Evolutionary conservation across 2,888 invertebrate species (phyloP).

Genomic region (Metallyticus violacea): DNA sequence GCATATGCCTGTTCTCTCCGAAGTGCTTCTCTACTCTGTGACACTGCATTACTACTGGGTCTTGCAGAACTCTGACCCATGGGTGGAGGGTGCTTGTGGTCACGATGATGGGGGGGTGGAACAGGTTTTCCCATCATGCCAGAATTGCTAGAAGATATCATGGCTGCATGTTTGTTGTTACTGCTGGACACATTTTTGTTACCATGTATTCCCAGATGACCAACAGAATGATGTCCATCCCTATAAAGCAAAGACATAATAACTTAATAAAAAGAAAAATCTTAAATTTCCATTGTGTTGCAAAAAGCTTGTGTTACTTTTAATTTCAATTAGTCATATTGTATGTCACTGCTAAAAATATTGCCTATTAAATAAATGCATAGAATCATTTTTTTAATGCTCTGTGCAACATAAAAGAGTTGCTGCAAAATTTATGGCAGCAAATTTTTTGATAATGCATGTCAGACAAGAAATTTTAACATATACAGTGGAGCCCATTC

Average conservation of each 20-base stretch:
- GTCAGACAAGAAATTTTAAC: too few species aligned
- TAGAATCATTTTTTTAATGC: too few species aligned
- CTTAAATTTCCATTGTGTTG: too few species aligned
- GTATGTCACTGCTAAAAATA: too few species aligned
- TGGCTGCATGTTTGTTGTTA: background rate
- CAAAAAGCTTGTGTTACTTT: too few species aligned
- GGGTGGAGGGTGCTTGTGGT: background rate
- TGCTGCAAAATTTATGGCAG: too few species aligned
- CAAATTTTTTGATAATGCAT: too few species aligned
- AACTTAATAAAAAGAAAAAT: background rate
- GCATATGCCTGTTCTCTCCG: slow-evolving; percentile 27
- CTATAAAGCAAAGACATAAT: background rate
- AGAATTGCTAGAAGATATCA: background rate
- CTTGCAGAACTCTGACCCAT: background rate
- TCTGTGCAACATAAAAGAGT: too few species aligned
- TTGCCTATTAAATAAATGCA: too few species aligned
- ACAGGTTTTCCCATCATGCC: background rate
- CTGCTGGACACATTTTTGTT: background rate
- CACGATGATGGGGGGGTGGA: background rate
- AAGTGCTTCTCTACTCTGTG: slow-evolving; percentile 21
- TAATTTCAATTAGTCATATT: too few species aligned
- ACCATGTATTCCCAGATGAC: slow-evolving; percentile 10
- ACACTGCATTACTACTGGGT: background rate
- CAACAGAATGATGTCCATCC: slow-evolving; percentile 20
- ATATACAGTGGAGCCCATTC: too few species aligned